Base-by-base conservation (phyloP, 2,888 invertebrate species). In the Catocala sponsa region DNA sequence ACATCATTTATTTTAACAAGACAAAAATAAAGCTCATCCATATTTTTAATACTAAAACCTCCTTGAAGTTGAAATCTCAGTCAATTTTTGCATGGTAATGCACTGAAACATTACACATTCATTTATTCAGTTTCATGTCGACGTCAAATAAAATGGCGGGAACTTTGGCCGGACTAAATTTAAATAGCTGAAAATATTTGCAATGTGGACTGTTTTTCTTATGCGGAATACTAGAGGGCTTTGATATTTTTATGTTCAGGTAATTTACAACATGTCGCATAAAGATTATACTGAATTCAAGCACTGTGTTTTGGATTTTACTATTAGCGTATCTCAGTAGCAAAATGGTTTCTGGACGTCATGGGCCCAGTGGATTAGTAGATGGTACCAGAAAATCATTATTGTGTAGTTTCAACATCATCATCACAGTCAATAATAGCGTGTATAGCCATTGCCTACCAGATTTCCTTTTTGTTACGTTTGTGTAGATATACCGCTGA, bases 51-150 rank as follows among this genome's bases (percentile, higher is more conserved):
- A 50, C 47, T 12, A 32, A 44, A 43, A 50, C 51, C 25, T 56
- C 15, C 7, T 48, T 47, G 53, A 7, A 41, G 49, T 47, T 55
- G 32, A 60, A 64, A 69, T 43, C 59, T 48, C 61, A 59, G 41
- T 47, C 35, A 67, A 57, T 64, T 72, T 68, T 70, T 66, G 59
- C 65, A 76, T 70, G 15, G 57, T 53, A 70, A 66, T 75, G 70
- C 60, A 66, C 42, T 7, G 48, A 51, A 32, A 62, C 38, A 73
- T 69, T 78, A 58, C 47, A 55, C 51, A 80, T 80, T 71, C 78
- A 80, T 78, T 61, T 74, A 80, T 81, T 68, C 80, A 70, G 60
- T 72, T 76, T 73, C 77, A 69, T 78, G 79, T 69, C 74, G 50
- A 69, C 63, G 60, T 71, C 67, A 68, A 79, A 75, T 76, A 73